These are phyloP conservation scores for Ormyrus labotus DNA, from an alignment of 2,888 invertebrate genomes.

Conservation along the genomic window DNA sequence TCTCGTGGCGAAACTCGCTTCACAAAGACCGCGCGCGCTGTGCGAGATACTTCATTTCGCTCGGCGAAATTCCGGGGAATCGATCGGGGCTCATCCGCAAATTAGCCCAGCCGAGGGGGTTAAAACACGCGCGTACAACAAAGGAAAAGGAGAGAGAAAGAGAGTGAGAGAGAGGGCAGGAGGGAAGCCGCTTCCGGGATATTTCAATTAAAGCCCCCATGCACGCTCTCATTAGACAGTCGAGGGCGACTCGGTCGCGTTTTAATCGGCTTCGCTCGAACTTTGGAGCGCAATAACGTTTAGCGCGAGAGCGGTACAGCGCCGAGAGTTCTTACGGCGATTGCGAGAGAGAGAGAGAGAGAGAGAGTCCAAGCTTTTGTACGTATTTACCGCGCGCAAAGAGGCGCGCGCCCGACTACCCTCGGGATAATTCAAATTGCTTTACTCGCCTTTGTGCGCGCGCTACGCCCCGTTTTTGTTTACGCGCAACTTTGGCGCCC, in stretches of 20 bases:
- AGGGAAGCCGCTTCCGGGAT: slow-evolving; percentile 38
- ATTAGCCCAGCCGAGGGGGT: no score
- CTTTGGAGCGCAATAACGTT: slow-evolving; percentile 30
- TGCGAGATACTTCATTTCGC: no score
- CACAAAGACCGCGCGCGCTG: no score
- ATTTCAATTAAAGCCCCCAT: slow-evolving; percentile 50
- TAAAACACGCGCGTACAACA: no score
- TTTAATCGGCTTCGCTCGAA: slow-evolving; percentile 26
- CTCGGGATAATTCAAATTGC: slow-evolving; percentile 39
- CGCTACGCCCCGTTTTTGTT: not conserved
- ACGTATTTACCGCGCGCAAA: not conserved
- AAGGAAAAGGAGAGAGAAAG: no score
- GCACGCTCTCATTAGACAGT: slow-evolving; percentile 44
- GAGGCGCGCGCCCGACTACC: not conserved
- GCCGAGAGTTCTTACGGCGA: not conserved
- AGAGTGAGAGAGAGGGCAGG: not conserved
- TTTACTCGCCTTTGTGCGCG: slow-evolving; percentile 5
- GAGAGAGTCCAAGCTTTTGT: not conserved
- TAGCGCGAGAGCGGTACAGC: not conserved
- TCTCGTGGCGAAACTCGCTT: no score
- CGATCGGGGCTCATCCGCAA: no score
- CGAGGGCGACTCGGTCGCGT: not conserved
- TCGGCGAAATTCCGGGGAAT: no score
- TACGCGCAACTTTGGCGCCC: not conserved
- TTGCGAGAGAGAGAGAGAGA: not conserved